Conservation (phyloP, 2,888 invertebrate species). For the Tiliacea citrago region DNA sequence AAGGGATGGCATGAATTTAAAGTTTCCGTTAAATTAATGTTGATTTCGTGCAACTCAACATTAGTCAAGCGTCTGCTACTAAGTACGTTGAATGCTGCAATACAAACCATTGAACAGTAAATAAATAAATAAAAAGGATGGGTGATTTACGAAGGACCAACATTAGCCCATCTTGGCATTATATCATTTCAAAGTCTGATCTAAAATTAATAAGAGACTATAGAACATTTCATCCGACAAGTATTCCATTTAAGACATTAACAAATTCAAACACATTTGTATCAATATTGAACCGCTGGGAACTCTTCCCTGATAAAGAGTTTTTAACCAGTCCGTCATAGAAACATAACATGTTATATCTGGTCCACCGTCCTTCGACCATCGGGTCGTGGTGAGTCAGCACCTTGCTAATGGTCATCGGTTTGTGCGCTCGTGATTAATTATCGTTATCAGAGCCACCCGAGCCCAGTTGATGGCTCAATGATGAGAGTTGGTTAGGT, state of each 20-base stretch:
- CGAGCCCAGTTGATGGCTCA: slow-evolving; percentile 82
- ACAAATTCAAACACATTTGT: slow-evolving; percentile 44
- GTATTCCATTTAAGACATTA: slow-evolving; percentile 34
- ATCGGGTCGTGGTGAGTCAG: slow-evolving; percentile 85
- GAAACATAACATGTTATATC: slow-evolving; percentile 70
- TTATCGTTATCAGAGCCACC: slow-evolving; percentile 84
- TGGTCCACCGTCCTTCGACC: slow-evolving; percentile 72
- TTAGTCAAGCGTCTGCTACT: background rate
- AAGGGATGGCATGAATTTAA: too few relatives aligned
- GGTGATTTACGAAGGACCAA: slow-evolving; percentile 20
- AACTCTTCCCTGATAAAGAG: slow-evolving; percentile 50
- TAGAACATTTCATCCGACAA: slow-evolving; percentile 12
- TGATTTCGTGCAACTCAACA: too few relatives aligned
- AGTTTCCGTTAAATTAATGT: too few relatives aligned
- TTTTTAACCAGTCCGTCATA: slow-evolving; percentile 72
- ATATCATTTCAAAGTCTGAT: slow-evolving; percentile 9
- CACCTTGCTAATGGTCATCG: slow-evolving; percentile 86
- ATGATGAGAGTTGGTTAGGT: slow-evolving; percentile 83
- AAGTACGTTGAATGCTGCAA: background rate
- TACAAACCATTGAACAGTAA: background rate
- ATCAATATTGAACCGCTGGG: slow-evolving; percentile 38
- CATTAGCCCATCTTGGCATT: background rate
- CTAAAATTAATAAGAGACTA: slow-evolving; percentile 14
- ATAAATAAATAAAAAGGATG: background rate
- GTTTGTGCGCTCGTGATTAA: slow-evolving; percentile 82